Evolutionary conservation across 2,888 invertebrate species (phyloP), one percentile per base, ranked within the genome.

Genomic region (Spilosoma lubricipeda): DNA sequence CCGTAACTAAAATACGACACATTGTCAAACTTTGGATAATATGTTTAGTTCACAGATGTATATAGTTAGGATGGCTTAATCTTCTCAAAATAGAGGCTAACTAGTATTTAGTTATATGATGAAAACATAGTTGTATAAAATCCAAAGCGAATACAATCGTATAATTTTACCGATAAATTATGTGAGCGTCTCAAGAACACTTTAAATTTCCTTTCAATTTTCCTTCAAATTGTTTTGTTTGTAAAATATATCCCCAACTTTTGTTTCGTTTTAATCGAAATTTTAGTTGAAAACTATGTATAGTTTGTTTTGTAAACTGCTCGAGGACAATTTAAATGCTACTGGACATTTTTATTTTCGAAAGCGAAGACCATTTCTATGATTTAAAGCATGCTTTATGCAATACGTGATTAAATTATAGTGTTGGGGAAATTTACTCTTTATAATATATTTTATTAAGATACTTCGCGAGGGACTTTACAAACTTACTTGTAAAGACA

Each of bases 111-210:
- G n/a, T n/a, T 67, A 52, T 52, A 23, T 15, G 52, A 15, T 36
- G 33, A 5, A 56, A 15, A 48, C 33, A 45, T 67, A 63, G 59
- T 33, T 33, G 27, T 42, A 23, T 23, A 70, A 18, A 33, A 33
- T 42, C 30, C 73, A 81, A 82, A 86, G 84, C 84, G 87, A 89
- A 90, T 87, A 91, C 90, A 91, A 91, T 90, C 87, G 87, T 78
- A 86, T 84, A 91, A 90, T 88, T 88, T 86, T 84, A 84, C 88
- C 82, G 89, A 86, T 89, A 90, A 91, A 92, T 91, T 91, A 92
- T 89, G 82, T 83, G 88, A 88, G 80, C 77, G 80, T 79, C 80
- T 80, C 76, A 72, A 67, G 73, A 77, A 80, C 72, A 73, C 82
- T 83, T 82, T 76, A 78, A 81, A 81, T 81, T 79, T 82, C 75